phyloP scores from a whole-genome alignment of 2,797 vertebrate species.

The Uromys caudimaculatus region DNA sequence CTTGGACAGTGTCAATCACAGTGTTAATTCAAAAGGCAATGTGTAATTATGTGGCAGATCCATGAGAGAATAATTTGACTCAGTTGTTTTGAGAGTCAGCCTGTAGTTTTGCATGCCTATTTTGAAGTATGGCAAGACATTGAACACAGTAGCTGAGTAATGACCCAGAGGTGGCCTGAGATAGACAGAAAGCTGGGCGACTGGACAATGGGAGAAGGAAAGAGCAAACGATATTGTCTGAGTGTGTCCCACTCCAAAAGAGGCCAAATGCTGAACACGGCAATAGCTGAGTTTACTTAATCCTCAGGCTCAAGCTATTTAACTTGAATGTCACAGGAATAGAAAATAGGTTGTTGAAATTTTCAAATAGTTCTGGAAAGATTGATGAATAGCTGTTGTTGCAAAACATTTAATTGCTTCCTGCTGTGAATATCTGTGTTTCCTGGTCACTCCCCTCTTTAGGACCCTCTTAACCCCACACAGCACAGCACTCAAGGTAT shows the following conservation, averaged over 20 bases:
- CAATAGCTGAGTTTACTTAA: not conserved
- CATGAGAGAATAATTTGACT: not conserved
- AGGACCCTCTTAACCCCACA: not conserved
- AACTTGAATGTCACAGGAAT: not conserved
- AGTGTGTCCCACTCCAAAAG: not conserved
- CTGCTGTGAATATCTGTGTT: fast-evolving
- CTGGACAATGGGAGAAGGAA: not conserved
- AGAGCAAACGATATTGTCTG: not conserved
- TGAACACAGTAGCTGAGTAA: not conserved
- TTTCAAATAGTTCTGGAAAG: not conserved
- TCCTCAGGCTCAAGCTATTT: not conserved
- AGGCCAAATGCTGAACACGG: not conserved
- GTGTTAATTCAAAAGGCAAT: not conserved
- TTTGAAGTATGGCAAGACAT: not conserved
- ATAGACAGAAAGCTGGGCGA: too few species aligned
- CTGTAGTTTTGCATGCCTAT: not conserved
- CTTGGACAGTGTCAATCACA: not conserved
- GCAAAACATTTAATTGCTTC: not conserved
- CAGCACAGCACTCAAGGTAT: not conserved
- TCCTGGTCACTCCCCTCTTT: not conserved
- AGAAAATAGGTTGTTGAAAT: not conserved
- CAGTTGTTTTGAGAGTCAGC: not conserved
- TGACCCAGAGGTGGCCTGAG: not conserved
- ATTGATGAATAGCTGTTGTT: not conserved
- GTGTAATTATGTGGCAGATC: not conserved